These are phyloP conservation scores for Ochropleura leucogaster DNA, from an alignment of 2,888 invertebrate genomes.

Conservation along the genomic window DNA sequence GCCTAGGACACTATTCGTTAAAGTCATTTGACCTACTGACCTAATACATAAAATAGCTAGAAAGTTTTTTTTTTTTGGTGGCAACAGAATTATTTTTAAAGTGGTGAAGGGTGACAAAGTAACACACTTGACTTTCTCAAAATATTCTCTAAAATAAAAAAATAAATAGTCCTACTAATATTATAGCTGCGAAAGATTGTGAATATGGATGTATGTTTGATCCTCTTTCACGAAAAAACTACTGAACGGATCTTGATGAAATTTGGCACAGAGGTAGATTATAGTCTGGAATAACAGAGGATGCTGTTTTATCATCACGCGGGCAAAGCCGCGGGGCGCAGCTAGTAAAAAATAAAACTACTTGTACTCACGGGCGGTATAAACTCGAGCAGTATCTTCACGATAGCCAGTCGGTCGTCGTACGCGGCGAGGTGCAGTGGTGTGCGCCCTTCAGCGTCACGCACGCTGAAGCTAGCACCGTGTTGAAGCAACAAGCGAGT, in stretches of 20 bases:
- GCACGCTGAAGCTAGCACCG: conserved; percentile 72
- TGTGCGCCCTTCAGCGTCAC: conserved; percentile 78
- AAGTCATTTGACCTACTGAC: neutral
- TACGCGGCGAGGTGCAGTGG: conserved; percentile 84
- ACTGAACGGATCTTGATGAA: too few species aligned
- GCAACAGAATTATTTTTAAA: neutral
- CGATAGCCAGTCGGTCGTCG: conserved; percentile 72
- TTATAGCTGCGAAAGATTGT: too few species aligned
- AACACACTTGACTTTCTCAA: neutral
- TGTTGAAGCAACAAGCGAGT: conserved; percentile 67
- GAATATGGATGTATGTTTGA: too few species aligned
- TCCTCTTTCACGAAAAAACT: too few species aligned
- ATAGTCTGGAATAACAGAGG: too few species aligned
- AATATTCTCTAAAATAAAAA: neutral
- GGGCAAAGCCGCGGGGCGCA: too few species aligned
- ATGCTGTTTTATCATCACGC: too few species aligned
- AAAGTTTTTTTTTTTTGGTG: neutral
- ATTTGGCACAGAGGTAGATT: too few species aligned
- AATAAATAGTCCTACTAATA: neutral
- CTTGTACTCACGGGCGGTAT: conserved; percentile 64
- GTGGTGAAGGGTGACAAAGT: too few species aligned
- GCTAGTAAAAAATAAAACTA: neutral
- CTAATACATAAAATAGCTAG: neutral
- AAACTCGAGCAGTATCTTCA: conserved; percentile 68
- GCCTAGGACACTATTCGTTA: too few species aligned